Evolutionary conservation across 2,113 vertebrate species (phyloP).

Genomic region (Garra rufa): DNA sequence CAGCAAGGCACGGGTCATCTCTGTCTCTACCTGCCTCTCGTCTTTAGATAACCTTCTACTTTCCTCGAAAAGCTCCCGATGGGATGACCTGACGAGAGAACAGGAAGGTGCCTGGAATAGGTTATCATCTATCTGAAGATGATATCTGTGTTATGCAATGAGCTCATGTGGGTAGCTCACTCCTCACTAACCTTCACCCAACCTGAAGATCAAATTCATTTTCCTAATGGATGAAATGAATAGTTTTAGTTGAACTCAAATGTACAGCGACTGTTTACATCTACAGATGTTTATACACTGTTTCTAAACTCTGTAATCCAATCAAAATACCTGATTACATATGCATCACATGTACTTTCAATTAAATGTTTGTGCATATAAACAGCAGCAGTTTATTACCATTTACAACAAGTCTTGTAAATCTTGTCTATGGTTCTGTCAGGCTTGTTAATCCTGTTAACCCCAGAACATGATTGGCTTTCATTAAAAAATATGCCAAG

Average conservation of each 20-base stretch:
- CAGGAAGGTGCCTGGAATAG: slow-evolving; percentile 15
- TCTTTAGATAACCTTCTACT: slow-evolving; percentile 22
- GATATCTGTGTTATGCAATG: slow-evolving; percentile 35
- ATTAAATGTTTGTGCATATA: background rate
- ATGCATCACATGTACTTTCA: background rate
- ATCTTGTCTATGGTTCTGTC: background rate
- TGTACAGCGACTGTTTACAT: background rate
- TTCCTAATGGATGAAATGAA: background rate
- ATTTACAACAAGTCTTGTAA: background rate
- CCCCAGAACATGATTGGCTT: background rate
- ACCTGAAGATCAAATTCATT: slow-evolving; percentile 24
- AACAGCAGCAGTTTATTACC: background rate
- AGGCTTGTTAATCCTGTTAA: too few species aligned
- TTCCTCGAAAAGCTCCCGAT: slow-evolving; percentile 39
- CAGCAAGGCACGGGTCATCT: slow-evolving; percentile 3
- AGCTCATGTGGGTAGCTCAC: background rate
- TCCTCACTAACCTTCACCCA: slow-evolving; percentile 20
- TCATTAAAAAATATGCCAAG: background rate
- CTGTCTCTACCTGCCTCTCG: slow-evolving; percentile 11
- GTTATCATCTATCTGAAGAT: slow-evolving; percentile 29
- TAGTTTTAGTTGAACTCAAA: background rate
- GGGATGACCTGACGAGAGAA: background rate
- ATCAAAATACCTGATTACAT: background rate
- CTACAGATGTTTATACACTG: too few species aligned
- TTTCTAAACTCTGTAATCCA: background rate